Evolutionary conservation across 23 tunicate genomes (phyloP).

Genomic region (Diplosoma virens): DNA sequence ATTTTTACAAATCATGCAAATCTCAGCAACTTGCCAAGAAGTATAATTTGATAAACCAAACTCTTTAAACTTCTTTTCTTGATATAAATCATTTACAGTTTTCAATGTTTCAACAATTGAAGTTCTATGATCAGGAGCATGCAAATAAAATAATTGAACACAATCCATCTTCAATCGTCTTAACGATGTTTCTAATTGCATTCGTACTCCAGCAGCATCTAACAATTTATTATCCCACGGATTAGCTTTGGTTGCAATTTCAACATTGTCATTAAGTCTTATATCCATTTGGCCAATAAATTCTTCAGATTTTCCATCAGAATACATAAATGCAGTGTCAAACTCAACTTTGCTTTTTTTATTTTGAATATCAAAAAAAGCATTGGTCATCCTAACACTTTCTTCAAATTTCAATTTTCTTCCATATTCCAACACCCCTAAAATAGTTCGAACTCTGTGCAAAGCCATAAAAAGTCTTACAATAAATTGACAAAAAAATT

Average conservation of each 20-base stretch:
- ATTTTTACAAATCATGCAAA: conserved; percentile 64
- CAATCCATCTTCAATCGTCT: conserved; percentile 40
- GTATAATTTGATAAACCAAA: conserved; percentile 91
- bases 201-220: conserved; percentile 55
- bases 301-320: conserved; percentile 78
- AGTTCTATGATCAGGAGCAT: conserved; percentile 93
- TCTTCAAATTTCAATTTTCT: too few relatives aligned
- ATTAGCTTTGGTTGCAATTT: conserved; percentile 85
- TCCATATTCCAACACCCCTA: too few relatives aligned
- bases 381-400: too few relatives aligned
- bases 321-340: conserved; percentile 92
- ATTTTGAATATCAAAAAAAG: too few relatives aligned
- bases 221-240: conserved; percentile 75
- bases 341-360: conserved; percentile 22
- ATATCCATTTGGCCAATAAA: conserved; percentile 53
- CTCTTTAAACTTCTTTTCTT: conserved; percentile 85
- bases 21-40: conserved; percentile 93
- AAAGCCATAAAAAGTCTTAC: too few relatives aligned
- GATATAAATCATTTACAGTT: conserved; percentile 54
- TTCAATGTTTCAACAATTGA: conserved; percentile 75
- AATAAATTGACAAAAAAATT: too few relatives aligned
- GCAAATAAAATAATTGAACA: conserved; percentile 77
- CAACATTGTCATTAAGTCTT: conserved; percentile 2
- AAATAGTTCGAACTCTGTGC: too few relatives aligned
- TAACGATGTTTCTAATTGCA: conserved; percentile 72